These are phyloP conservation scores for Quadroppia sp. DNA, from an alignment of 2,888 invertebrate species.

Conservation along the genomic window DNA sequence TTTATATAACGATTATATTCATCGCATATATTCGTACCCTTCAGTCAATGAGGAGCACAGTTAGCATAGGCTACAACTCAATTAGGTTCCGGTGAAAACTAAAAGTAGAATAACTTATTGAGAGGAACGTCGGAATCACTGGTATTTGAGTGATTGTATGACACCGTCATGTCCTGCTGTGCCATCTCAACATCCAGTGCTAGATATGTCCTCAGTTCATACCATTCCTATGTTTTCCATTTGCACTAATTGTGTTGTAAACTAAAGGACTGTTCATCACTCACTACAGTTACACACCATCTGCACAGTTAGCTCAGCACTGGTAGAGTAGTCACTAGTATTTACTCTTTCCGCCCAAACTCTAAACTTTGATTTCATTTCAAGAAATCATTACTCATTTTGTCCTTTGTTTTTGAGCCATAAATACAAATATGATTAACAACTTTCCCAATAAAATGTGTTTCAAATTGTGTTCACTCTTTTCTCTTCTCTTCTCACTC, in stretches of 20 bases:
- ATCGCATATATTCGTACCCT: neutral
- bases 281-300: neutral
- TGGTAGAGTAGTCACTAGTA: neutral
- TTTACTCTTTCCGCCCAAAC: neutral
- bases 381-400: neutral
- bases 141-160: neutral
- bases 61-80: slow-evolving; percentile 15
- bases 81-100: neutral
- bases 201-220: neutral
- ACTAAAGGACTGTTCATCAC: neutral
- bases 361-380: neutral
- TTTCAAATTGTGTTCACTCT: neutral
- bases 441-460: neutral
- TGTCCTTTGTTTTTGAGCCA: too few species aligned
- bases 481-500: neutral
- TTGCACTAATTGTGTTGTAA: slow-evolving; percentile 20
- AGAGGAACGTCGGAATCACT: neutral
- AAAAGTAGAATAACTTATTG: neutral
- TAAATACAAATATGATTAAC: too few species aligned
- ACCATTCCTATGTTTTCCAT: neutral
- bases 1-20: neutral
- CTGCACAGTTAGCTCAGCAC: neutral
- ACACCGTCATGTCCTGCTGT: slow-evolving; percentile 6
- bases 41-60: neutral
- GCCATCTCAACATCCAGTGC: neutral